Conservation (phyloP, 2,113 vertebrate genomes). For the Clarias magur region DNA sequence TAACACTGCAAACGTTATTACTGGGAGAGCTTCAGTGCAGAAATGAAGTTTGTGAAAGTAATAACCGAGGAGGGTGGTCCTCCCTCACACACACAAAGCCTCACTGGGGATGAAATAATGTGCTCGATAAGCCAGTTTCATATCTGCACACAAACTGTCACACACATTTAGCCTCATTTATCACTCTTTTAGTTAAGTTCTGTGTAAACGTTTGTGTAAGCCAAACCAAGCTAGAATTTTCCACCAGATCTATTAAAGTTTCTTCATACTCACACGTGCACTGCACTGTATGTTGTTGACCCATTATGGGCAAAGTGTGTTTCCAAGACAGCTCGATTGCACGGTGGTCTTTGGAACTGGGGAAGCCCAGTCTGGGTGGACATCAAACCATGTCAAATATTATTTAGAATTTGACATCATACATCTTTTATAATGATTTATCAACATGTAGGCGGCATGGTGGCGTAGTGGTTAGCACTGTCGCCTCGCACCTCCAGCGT, state of each 20-base stretch:
- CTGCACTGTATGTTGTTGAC: neutral
- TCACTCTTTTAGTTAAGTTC: neutral
- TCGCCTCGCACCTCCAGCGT: too few species aligned
- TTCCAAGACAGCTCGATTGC: neutral
- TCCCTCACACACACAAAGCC: slow-evolving; percentile 19
- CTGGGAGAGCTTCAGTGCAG: slow-evolving; percentile 11
- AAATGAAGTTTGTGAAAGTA: neutral
- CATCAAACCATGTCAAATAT: too few species aligned
- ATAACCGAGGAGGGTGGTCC: slow-evolving; percentile 18
- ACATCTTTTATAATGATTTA: too few species aligned
- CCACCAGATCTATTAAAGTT: neutral
- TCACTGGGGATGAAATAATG: slow-evolving; percentile 7
- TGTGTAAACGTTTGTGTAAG: neutral
- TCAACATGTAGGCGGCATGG: too few species aligned
- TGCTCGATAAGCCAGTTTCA: slow-evolving; percentile 17
- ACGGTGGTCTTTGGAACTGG: neutral
- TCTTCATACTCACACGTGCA: neutral
- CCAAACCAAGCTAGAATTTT: neutral
- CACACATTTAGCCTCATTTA: neutral
- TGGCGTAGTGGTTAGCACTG: too few species aligned
- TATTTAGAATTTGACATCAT: too few species aligned
- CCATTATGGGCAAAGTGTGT: neutral
- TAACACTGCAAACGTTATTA: neutral
- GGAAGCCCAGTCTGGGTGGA: too few species aligned
- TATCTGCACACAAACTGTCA: slow-evolving; percentile 13